phyloP scores from a whole-genome alignment of 1,140 invertebrate species.

The Diploscapter pachys region DNA sequence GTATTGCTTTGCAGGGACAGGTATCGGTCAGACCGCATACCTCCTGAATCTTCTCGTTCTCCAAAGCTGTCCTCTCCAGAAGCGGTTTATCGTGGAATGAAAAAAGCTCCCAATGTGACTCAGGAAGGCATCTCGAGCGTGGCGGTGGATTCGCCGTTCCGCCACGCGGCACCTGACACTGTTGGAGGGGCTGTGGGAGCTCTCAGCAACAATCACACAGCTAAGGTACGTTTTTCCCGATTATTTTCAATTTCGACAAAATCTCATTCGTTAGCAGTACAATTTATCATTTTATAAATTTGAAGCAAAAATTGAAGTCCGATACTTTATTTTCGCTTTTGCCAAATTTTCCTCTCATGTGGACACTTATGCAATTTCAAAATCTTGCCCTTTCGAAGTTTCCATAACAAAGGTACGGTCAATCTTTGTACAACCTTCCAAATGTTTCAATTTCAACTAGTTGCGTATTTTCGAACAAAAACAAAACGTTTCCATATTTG shows the following conservation, averaged over 20 bases:
- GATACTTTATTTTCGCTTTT: not conserved
- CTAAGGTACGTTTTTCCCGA: not conserved
- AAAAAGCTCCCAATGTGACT: slow-evolving; percentile 13
- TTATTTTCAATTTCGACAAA: not conserved
- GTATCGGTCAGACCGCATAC: slow-evolving; percentile 4
- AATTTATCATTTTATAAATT: not conserved
- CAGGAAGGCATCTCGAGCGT: slow-evolving; percentile 1
- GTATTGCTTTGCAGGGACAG: slow-evolving; percentile 3
- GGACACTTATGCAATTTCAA: not conserved
- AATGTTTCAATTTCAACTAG: not conserved
- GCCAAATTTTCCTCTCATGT: not conserved
- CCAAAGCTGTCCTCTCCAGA: slow-evolving; percentile 12
- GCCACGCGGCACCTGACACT: slow-evolving; percentile 14
- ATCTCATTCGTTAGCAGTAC: not conserved
- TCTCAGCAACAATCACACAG: not conserved
- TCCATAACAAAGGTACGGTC: not conserved
- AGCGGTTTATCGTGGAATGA: slow-evolving; percentile 9
- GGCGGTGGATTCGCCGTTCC: slow-evolving; percentile 1
- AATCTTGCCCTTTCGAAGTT: not conserved
- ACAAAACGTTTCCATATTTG: no score
- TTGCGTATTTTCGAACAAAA: no score
- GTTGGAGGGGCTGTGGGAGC: slow-evolving; percentile 2
- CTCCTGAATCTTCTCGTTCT: slow-evolving; percentile 10
- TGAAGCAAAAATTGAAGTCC: not conserved
- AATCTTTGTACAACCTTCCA: not conserved